Percentiles rank a stretch among this genome's conserved stretches.
Evolutionary conservation across 2,797 vertebrate species (phyloP).

Genomic region (Gambusia yucatana): DNA sequence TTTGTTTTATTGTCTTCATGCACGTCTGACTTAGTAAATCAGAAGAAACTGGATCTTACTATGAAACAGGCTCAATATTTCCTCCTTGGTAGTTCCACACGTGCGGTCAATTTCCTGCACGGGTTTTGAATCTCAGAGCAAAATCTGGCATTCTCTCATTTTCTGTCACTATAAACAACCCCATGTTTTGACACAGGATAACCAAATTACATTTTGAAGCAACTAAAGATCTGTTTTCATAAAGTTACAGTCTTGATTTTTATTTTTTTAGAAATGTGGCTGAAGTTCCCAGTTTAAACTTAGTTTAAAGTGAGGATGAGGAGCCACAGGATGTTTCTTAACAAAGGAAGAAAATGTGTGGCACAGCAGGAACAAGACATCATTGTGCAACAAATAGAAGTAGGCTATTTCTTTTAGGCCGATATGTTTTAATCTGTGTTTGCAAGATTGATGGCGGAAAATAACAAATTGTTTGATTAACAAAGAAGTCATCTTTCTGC

Average conservation of each 20-base stretch:
- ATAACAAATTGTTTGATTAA: slow-evolving; percentile 25
- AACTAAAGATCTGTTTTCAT: neutral
- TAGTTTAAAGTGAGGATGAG: neutral
- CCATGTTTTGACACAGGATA: neutral
- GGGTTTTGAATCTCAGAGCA: slow-evolving; percentile 5
- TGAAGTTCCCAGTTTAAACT: neutral
- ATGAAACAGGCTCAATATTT: neutral
- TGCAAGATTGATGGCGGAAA: neutral
- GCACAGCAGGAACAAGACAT: neutral
- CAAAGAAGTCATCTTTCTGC: slow-evolving; percentile 58
- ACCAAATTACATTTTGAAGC: neutral
- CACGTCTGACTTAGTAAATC: neutral
- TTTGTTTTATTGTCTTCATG: neutral
- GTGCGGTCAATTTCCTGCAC: slow-evolving; percentile 8
- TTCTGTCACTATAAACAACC: neutral
- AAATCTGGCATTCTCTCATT: neutral
- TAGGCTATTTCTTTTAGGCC: neutral
- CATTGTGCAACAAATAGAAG: neutral
- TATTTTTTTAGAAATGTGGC: neutral
- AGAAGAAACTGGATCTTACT: neutral
- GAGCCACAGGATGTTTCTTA: slow-evolving; percentile 3
- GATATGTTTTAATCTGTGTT: neutral
- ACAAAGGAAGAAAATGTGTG: neutral
- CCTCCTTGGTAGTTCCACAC: neutral
- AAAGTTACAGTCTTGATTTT: neutral